Evolutionary conservation across 30 jellyfish, hydroid and myxozoan species (phyloP).

Genomic region (Sanderia malayensis): DNA sequence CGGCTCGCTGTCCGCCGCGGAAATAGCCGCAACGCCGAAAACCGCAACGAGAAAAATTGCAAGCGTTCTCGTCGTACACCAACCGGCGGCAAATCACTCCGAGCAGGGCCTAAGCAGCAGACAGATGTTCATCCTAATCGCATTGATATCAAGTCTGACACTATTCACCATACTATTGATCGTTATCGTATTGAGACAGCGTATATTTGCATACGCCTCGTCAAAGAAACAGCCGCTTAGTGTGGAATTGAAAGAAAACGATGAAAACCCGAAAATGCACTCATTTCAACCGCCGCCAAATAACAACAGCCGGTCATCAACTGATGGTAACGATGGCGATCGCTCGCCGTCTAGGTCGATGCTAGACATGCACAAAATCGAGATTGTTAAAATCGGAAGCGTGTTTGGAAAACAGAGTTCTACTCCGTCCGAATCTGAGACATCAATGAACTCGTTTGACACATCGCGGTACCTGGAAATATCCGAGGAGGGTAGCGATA

Average conservation of each 20-base stretch:
- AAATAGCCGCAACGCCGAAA: background rate
- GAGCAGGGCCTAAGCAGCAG: conserved; percentile 26
- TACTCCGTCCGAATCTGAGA: conserved; percentile 46
- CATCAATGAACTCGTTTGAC: conserved; percentile 59
- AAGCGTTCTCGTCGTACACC: conserved; percentile 20
- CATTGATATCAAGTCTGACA: conserved; percentile 41
- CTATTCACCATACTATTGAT: conserved; percentile 44
- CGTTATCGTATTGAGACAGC: conserved; percentile 48
- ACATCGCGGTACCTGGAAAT: conserved; percentile 59
- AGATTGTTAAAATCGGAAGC: conserved; percentile 32
- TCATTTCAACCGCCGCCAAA: conserved; percentile 1
- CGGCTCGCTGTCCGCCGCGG: conserved; percentile 6
- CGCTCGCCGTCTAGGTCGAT: conserved; percentile 30
- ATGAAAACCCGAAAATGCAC: conserved; percentile 30
- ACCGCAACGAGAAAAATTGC: conserved; percentile 14
- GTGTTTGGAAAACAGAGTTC: conserved; percentile 45
- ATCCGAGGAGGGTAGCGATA: conserved; percentile 66
- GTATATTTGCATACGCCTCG: conserved; percentile 7
- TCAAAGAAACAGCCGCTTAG: conserved; percentile 49
- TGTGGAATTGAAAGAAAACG: conserved; percentile 49
- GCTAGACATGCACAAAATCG: conserved; percentile 42
- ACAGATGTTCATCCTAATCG: conserved; percentile 48
- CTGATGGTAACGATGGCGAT: conserved; percentile 8
- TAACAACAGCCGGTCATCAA: conserved; percentile 14
- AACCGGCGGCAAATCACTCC: background rate